phyloP scores from a whole-genome alignment of 2,888 invertebrate species.

The Hydrotaea cyrtoneurina region DNA sequence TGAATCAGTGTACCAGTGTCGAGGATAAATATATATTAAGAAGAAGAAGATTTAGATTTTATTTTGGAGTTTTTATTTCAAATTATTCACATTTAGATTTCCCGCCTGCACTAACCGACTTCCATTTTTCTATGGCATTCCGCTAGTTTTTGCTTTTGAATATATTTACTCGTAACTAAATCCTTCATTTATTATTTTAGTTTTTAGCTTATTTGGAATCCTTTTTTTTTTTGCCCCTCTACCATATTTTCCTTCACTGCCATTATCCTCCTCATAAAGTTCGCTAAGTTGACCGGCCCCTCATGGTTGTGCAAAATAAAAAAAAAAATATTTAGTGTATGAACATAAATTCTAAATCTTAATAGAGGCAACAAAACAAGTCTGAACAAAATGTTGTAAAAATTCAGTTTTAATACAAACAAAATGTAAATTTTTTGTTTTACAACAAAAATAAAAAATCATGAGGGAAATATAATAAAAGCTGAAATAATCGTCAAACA shows the following conservation, averaged over 20 bases:
- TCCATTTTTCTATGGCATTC: no score
- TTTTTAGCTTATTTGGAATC: background rate
- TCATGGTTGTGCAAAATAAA: background rate
- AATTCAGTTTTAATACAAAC: background rate
- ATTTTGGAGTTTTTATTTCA: no score
- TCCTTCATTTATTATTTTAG: no score
- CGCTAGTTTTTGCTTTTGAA: no score
- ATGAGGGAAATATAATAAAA: background rate
- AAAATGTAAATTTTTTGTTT: conserved; percentile 2
- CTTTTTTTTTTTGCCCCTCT: background rate
- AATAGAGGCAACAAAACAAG: background rate
- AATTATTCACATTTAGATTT: no score
- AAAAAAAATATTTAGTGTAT: background rate
- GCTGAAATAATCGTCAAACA: background rate
- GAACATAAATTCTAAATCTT: background rate
- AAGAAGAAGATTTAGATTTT: no score
- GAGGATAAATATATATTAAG: no score
- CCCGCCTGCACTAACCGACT: no score
- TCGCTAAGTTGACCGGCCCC: background rate
- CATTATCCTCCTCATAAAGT: no score
- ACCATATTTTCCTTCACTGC: no score
- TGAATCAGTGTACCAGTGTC: no score
- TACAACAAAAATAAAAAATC: conserved; percentile 7
- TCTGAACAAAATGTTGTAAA: background rate
- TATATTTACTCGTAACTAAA: no score